Base-by-base conservation (phyloP, 2,888 invertebrate genomes). In the Frankliniella fusca region DNA sequence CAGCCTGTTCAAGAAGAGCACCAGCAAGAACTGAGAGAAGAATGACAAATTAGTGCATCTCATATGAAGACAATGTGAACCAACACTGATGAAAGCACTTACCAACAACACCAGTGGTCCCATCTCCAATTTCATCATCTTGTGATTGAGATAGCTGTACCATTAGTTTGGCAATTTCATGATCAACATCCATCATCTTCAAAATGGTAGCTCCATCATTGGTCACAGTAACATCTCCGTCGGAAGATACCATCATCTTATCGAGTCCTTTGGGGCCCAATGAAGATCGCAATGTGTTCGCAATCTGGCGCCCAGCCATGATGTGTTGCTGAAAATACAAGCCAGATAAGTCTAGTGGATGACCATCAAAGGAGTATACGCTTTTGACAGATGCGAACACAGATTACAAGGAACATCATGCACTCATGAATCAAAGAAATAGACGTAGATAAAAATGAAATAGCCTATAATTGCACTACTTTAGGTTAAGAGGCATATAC, bases 181-280 rank as follows among this genome's bases (percentile, higher is more conserved):
- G 98, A 49, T 99, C 98, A 10, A 99, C 97, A 88, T 99, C 99
- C 99, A 99, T 99, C 89, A 96, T 92, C 89, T 98, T 97, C 85
- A 99, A 91, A 86, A 99, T 99, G 0, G 99, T 99, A n/a, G 99
- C 99, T 48, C 99, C 99, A 89, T 99, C 99, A 87, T 99, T 99
- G 80, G 99, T 99, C 76, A 98, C 95, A 0, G 97, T 97, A 1
- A 99, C 94, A 86, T 99, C 99, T 49, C 99, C 99, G 88, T 99
- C 99, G 0, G 95, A 90, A 15, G 96, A 96, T 0, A 99, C 97
- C 94, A 99, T 94, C 91, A 99, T 94, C 90, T 99, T 99, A 89
- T 99, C 99, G 83, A 99, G 90, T 28, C 99, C 97, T 86, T 97
- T 97, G 0, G 99, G 99, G 0, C 99, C 99, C 81, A 99, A 91